Conservation (phyloP, 2,113 vertebrate species). For the Rissa tridactyla region DNA sequence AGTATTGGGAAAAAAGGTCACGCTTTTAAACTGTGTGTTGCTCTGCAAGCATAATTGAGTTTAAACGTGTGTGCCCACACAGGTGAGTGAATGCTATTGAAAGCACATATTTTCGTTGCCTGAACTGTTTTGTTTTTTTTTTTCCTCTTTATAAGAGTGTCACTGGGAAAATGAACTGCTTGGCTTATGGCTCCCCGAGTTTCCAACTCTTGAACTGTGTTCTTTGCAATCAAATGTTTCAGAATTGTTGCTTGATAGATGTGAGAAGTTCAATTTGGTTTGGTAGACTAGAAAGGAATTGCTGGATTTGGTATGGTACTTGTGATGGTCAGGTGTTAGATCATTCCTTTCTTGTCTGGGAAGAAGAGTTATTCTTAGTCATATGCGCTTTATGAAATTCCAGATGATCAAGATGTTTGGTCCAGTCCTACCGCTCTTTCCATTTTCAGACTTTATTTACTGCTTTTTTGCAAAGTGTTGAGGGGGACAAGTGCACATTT, state of each 20-base stretch:
- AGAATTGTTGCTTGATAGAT: not conserved
- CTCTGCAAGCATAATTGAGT: not conserved
- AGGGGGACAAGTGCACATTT: not conserved
- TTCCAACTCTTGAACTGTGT: not conserved
- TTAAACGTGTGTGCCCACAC: not conserved
- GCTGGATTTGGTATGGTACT: not conserved
- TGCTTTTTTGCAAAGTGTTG: not conserved
- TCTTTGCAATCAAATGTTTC: not conserved
- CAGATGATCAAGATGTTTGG: not conserved
- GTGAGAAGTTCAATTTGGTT: not conserved
- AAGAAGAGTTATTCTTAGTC: not conserved
- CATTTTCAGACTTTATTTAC: not conserved
- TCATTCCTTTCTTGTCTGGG: not conserved
- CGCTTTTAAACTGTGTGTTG: not conserved
- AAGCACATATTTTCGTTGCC: not conserved
- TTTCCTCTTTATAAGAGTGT: not conserved
- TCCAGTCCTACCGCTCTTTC: not conserved
- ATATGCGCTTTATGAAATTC: not conserved
- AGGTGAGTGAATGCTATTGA: not conserved
- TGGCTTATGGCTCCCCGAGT: not conserved
- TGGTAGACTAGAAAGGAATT: not conserved
- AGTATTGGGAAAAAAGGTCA: not conserved
- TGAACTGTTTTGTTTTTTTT: not conserved
- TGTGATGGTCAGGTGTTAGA: not conserved
- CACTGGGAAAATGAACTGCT: not conserved